Percentiles rank a stretch among this genome's conserved stretches.
These are phyloP conservation scores for Zygothrica quintamaculata DNA, from an alignment of 2,888 invertebrate species.

Conservation along the genomic window DNA sequence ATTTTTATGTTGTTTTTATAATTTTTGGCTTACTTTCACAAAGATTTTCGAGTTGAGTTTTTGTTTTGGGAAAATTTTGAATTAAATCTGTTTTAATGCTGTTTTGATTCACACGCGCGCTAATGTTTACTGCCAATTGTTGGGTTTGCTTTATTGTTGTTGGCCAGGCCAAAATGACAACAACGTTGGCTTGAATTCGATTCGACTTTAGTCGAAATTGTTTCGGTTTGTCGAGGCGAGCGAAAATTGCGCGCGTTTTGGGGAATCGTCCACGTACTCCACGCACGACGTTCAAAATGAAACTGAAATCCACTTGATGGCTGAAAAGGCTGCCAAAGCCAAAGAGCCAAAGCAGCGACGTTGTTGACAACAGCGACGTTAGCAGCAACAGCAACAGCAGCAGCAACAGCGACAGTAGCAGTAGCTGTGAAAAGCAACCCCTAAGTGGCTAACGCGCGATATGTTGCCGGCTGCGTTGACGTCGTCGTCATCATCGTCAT, in stretches of 20 bases:
- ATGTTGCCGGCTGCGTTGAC: constrained; percentile 56
- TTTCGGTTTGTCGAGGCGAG: constrained; percentile 30
- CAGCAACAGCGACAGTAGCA: constrained; percentile 19
- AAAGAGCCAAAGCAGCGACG: constrained; percentile 41
- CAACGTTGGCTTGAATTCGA: constrained; percentile 51
- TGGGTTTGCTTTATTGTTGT: constrained; percentile 38
- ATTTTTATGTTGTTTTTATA: constrained; percentile 23
- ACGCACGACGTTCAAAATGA: constrained; percentile 83
- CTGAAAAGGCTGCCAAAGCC: constrained; percentile 50
- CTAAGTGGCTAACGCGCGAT: constrained; percentile 56
- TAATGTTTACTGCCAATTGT: constrained; percentile 56
- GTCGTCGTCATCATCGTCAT: constrained; percentile 10
- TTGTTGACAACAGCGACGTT: constrained; percentile 17
- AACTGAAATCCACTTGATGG: constrained; percentile 82
- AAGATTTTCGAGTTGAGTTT: neutral
- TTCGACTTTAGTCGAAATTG: constrained; percentile 36
- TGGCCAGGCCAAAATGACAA: constrained; percentile 59
- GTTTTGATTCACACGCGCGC: constrained; percentile 67
- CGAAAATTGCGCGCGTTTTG: constrained; percentile 48
- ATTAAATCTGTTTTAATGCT: constrained; percentile 12
- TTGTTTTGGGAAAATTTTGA: constrained; percentile 23
- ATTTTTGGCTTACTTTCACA: constrained; percentile 48
- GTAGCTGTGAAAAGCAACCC: constrained; percentile 64
- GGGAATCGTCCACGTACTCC: constrained; percentile 69
- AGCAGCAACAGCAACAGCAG: constrained; percentile 13